Evolutionary conservation across 2,888 invertebrate genomes (phyloP), one percentile per base, ranked within the genome.

Genomic region (Rotaria macrura): DNA sequence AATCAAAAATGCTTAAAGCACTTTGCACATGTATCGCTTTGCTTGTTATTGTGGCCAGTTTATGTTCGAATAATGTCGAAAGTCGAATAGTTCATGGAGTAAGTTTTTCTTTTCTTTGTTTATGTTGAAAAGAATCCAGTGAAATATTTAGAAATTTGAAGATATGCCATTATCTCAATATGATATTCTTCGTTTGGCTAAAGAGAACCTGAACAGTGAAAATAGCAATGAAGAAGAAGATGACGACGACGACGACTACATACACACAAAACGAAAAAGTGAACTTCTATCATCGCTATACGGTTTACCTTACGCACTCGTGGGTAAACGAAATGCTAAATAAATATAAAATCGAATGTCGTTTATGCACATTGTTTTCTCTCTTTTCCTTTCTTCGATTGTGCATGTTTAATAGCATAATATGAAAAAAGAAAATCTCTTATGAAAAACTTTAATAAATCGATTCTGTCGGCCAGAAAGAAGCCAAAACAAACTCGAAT

Each of bases 211-310:
- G 4, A 34, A 3, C 17, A 17, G 34, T 12, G 74, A 38, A 9
- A 12, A n/a, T 43, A 79, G 23, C 38, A 43, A 40, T 79, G 74
- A 43, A 12, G 40, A 43, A 7, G 6, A 43, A 17, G 17, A 49
- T 12, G 49, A 49, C 3, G 3, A 79, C 43, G 17, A 4, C 25
- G 74, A 43, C 20, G 74, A 9, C 25, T 79, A 79, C 43, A 79
- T 43, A 7, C 74, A 79, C 43, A 43, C 38, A 43, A 79, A 79
- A 40, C 74, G 74, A 40, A 79, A 79, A 43, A 79, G 74, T 79
- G 74, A 79, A 79, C 38, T 79, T 2, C 25, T 79, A n/a, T 79
- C 74, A 79, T 79, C 74, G 2, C 29, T 79, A 79, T 79, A 79
- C 43, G 43, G 43, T 43, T 43, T 79, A 79, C 74, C 74, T 25